Conservation (phyloP, 2,797 vertebrate species). For the Fistularia commersonii region DNA sequence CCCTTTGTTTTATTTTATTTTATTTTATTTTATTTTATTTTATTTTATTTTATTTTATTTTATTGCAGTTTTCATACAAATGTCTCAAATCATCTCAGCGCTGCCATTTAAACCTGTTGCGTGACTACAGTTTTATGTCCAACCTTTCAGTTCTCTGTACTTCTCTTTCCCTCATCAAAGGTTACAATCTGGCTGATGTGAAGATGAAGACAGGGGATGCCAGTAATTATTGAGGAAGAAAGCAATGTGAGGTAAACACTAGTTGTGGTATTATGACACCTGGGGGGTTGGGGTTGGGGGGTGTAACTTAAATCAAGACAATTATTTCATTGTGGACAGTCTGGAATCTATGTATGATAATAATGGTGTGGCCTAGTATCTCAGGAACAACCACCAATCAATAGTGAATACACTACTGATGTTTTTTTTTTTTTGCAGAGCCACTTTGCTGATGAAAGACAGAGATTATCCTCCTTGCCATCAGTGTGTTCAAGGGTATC, state of each 20-base stretch:
- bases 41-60: neutral
- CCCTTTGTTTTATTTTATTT: neutral
- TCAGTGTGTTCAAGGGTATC: constrained; percentile 70
- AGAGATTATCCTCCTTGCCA: constrained; percentile 72
- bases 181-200: constrained; percentile 22
- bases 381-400: constrained; percentile 75
- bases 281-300: too few species aligned
- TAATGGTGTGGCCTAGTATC: constrained; percentile 75
- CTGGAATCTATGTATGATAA: constrained; percentile 75
- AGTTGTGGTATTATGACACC: constrained; percentile 59
- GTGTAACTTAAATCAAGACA: constrained; percentile 72
- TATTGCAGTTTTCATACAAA: neutral
- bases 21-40: neutral
- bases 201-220: constrained; percentile 43
- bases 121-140: neutral
- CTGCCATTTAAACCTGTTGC: constrained; percentile 47
- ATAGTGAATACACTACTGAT: constrained; percentile 75
- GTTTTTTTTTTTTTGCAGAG: constrained; percentile 64
- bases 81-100: neutral
- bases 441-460: constrained; percentile 81
- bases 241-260: constrained; percentile 57
- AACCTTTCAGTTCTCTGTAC: neutral
- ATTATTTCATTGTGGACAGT: constrained; percentile 77
- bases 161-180: constrained; percentile 20
- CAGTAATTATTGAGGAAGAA: constrained; percentile 37